Conservation (phyloP, 2,888 invertebrate genomes). For the Gerris lacustris region DNA sequence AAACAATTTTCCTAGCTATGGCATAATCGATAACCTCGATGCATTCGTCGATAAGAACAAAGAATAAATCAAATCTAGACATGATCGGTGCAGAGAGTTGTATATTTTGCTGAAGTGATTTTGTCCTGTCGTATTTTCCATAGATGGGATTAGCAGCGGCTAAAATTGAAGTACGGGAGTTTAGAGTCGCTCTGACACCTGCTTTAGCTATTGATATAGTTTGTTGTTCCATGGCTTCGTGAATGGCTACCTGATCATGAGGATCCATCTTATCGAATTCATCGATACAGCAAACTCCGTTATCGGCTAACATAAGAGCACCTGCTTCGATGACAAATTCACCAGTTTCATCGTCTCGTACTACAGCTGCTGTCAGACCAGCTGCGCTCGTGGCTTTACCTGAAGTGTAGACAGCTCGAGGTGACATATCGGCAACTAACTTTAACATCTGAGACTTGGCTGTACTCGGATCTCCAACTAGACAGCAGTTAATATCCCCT, state of each 20-base stretch:
- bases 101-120: conserved; percentile 89
- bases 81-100: conserved; percentile 90
- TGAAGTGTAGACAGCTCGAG: conserved; percentile 93
- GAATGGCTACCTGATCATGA: conserved; percentile 95
- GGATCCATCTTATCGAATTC: conserved; percentile 99
- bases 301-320: conserved; percentile 98
- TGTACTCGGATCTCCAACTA: conserved; percentile 97
- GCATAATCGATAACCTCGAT: conserved; percentile 90
- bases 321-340: conserved; percentile 99
- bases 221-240: conserved; percentile 99
- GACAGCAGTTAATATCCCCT: conserved; percentile 94
- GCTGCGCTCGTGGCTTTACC: conserved; percentile 97
- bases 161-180: conserved; percentile 92
- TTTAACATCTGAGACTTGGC: conserved; percentile 96
- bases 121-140: conserved; percentile 90
- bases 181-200: conserved; percentile 90
- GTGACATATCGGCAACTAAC: conserved; percentile 85
- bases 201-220: conserved; percentile 98
- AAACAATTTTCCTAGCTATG: conserved; percentile 89
- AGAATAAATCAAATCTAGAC: conserved; percentile 98
- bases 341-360: conserved; percentile 90
- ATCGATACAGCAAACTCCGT: conserved; percentile 96
- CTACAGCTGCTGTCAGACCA: conserved; percentile 96
- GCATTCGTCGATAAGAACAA: conserved; percentile 93
- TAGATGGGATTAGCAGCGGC: conserved; percentile 97